phyloP scores from a whole-genome alignment of 2,888 invertebrate species.

The Sphecodes monilicornis region DNA sequence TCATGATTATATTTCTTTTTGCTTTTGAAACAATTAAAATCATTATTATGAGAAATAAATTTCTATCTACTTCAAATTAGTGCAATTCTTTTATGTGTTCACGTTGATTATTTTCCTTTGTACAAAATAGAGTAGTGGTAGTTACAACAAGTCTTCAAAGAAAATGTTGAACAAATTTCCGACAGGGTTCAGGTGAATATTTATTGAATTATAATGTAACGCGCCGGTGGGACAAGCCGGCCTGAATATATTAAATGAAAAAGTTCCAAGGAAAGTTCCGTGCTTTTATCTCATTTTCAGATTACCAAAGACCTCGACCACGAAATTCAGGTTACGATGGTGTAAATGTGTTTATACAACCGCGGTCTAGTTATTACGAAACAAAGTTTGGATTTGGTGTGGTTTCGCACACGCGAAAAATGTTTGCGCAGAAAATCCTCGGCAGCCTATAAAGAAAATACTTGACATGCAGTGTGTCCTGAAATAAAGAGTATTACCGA shows the following conservation, averaged over 20 bases:
- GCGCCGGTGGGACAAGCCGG: neutral
- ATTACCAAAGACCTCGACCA: neutral
- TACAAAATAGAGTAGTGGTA: too few species aligned
- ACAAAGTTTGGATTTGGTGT: neutral
- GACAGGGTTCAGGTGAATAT: neutral
- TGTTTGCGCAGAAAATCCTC: neutral
- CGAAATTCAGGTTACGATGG: neutral
- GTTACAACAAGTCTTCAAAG: too few species aligned
- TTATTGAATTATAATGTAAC: neutral
- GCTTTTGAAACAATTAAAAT: too few species aligned
- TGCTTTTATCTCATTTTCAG: neutral
- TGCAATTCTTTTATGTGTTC: too few species aligned
- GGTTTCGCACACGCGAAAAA: neutral
- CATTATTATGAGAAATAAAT: too few species aligned
- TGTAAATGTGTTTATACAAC: constrained; percentile 9
- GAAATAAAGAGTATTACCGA: neutral
- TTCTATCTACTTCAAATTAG: too few species aligned
- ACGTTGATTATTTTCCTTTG: too few species aligned
- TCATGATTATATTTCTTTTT: too few species aligned
- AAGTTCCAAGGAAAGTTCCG: neutral
- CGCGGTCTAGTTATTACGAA: constrained; percentile 3
- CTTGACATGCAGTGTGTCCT: neutral
- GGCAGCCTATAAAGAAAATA: neutral
- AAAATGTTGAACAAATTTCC: neutral
- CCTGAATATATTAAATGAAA: neutral